Percentiles rank a stretch among this genome's conserved stretches.
phyloP scores from a whole-genome alignment of 2,113 vertebrate species.

The Micronisus gabar region DNA sequence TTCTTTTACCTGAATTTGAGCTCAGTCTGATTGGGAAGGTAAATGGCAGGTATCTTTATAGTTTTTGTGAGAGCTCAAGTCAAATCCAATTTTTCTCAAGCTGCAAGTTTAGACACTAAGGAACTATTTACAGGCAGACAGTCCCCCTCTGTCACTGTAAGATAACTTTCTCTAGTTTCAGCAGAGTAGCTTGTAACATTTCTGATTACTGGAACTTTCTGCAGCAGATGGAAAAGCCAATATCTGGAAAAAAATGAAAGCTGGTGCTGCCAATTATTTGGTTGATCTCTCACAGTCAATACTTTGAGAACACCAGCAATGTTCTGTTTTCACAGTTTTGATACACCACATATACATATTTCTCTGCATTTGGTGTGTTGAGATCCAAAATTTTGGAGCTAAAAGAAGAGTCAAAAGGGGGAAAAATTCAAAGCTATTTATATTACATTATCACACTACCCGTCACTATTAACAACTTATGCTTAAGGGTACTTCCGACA shows the following conservation, averaged over 20 bases:
- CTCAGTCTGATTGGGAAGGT: conserved; percentile 51
- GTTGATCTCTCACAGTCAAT: not conserved
- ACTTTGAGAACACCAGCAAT: not conserved
- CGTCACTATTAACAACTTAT: not conserved
- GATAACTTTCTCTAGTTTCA: conserved; percentile 47
- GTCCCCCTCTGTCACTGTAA: conserved; percentile 40
- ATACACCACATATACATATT: not conserved
- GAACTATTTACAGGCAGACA: conserved; percentile 43
- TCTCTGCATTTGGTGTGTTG: not conserved
- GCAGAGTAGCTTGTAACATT: conserved; percentile 19
- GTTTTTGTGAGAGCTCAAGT: conserved; percentile 61
- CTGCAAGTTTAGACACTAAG: conserved; percentile 47
- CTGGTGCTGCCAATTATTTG: conserved; percentile 4
- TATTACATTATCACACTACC: not conserved
- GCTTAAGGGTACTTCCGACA: not conserved
- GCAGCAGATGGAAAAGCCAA: conserved; percentile 25
- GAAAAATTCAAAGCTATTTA: not conserved
- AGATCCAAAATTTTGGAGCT: not conserved
- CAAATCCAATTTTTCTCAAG: conserved; percentile 56
- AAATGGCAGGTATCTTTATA: conserved; percentile 44
- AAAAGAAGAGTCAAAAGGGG: not conserved
- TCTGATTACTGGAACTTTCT: conserved; percentile 51
- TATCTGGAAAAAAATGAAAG: not conserved
- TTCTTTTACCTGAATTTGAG: conserved; percentile 32
- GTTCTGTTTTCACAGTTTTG: conserved; percentile 6